A percentile compares a stretch with the other conserved stretches of the same genome.
phyloP scores from a whole-genome alignment of 2,113 vertebrate genomes.

The Cranoglanis bouderius region DNA sequence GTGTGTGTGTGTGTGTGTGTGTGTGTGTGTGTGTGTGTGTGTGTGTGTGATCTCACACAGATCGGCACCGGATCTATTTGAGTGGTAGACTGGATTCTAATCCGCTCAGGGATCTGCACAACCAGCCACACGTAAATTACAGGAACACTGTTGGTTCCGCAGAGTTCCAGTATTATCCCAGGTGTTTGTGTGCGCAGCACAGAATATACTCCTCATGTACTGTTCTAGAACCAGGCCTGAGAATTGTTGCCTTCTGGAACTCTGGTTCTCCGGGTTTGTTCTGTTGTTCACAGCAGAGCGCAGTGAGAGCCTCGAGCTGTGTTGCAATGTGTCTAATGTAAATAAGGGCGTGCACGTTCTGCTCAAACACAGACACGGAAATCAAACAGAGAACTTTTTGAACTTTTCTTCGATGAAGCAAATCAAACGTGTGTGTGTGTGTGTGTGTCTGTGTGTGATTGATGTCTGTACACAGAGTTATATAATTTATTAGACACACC shows the following conservation, averaged over 20 bases:
- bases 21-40: too few relatives aligned
- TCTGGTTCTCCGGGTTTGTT: background rate
- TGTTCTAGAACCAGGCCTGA: background rate
- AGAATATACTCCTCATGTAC: too few relatives aligned
- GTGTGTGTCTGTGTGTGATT: background rate
- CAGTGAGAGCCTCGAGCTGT: background rate
- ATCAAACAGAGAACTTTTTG: slow-evolving; percentile 5
- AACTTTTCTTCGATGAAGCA: background rate
- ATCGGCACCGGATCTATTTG: background rate
- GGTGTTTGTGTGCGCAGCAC: background rate
- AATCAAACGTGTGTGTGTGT: background rate
- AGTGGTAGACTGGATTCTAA: background rate
- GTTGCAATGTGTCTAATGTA: slow-evolving; percentile 26
- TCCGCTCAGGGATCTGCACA: background rate
- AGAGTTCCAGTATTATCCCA: background rate
- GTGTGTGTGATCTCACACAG: background rate
- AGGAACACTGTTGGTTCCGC: background rate
- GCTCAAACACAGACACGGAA: slow-evolving; percentile 18
- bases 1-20: background rate
- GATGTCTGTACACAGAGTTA: background rate
- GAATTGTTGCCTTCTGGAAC: background rate
- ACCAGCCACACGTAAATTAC: too few relatives aligned
- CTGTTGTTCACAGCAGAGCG: background rate
- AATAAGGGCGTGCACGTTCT: slow-evolving; percentile 15
- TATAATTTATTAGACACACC: background rate